Conservation (phyloP, 1,140 invertebrate species). For the Trachymyrmex septentrionalis region DNA sequence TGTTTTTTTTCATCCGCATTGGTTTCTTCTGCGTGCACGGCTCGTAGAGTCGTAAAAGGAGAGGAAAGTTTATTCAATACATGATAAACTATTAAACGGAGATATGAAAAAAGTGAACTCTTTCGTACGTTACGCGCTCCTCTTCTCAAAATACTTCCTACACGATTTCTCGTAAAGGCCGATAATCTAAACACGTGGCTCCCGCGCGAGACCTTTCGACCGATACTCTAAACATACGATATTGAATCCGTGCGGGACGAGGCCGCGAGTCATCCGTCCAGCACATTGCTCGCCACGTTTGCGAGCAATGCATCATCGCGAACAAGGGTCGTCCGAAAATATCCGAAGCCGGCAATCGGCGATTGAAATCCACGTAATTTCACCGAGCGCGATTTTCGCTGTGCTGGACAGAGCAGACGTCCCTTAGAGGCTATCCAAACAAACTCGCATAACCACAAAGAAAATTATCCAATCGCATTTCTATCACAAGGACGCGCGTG, state of each 20-base stretch:
- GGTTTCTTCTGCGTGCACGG: background rate
- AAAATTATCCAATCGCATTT: too few species aligned
- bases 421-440: too few species aligned
- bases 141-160: background rate
- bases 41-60: background rate
- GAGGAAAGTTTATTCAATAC: background rate
- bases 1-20: background rate
- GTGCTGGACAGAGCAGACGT: background rate
- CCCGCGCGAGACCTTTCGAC: background rate
- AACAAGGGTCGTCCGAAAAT: constrained; percentile 58
- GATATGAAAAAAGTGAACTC: constrained; percentile 13
- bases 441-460: too few species aligned
- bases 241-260: background rate
- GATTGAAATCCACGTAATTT: constrained; percentile 13
- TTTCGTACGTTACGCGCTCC: background rate
- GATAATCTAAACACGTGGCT: constrained; percentile 4
- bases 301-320: constrained; percentile 40
- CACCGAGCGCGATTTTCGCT: background rate
- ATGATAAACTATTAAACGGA: constrained; percentile 1
- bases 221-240: constrained; percentile 7
- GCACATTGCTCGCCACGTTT: constrained; percentile 23
- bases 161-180: background rate
- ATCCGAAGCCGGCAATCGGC: constrained; percentile 27
- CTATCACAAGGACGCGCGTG: too few species aligned
- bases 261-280: constrained; percentile 18